A percentile compares a stretch with the other conserved stretches of the same genome.
phyloP scores from a whole-genome alignment of 2,888 invertebrate genomes.

The Lobophora halterata region DNA sequence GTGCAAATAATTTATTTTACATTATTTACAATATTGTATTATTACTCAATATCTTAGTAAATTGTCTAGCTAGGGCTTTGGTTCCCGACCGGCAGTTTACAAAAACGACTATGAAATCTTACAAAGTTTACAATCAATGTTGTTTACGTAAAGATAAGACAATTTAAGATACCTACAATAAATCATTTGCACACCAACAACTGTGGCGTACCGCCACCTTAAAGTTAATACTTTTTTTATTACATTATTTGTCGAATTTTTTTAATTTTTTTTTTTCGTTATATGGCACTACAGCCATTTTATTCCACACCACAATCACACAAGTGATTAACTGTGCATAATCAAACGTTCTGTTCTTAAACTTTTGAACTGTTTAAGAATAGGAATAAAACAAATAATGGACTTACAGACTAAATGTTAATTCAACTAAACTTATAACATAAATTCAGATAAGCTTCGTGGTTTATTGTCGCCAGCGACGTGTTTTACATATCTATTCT shows the following conservation, averaged over 20 bases:
- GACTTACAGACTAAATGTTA: slow-evolving; percentile 10
- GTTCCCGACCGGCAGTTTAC: too few relatives aligned
- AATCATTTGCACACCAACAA: slow-evolving; percentile 42
- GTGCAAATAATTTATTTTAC: slow-evolving; percentile 47
- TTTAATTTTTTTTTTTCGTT: slow-evolving; percentile 61
- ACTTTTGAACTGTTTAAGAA: slow-evolving; percentile 32
- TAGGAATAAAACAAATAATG: slow-evolving; percentile 1
- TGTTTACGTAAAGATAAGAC: too few relatives aligned
- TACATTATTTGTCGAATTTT: slow-evolving; percentile 76
- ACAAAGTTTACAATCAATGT: too few relatives aligned
- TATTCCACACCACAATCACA: slow-evolving; percentile 54
- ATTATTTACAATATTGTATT: neutral
- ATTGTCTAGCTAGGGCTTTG: too few relatives aligned
- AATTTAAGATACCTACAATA: slow-evolving; percentile 10
- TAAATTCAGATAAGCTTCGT: slow-evolving; percentile 14
- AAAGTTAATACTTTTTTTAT: slow-evolving; percentile 72
- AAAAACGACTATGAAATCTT: too few relatives aligned
- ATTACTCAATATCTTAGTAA: too few relatives aligned
- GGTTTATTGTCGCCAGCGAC: slow-evolving; percentile 23
- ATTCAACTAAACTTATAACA: slow-evolving; percentile 11
- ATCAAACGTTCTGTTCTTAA: slow-evolving; percentile 39
- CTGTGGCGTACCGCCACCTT: slow-evolving; percentile 61
- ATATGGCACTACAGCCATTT: slow-evolving; percentile 76
- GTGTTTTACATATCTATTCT: slow-evolving; percentile 15
- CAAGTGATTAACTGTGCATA: slow-evolving; percentile 56